A percentile compares a stretch with the other conserved stretches of the same genome.
These are phyloP conservation scores for Diarsia rubi DNA, from an alignment of 2,888 invertebrate species.

Conservation along the genomic window DNA sequence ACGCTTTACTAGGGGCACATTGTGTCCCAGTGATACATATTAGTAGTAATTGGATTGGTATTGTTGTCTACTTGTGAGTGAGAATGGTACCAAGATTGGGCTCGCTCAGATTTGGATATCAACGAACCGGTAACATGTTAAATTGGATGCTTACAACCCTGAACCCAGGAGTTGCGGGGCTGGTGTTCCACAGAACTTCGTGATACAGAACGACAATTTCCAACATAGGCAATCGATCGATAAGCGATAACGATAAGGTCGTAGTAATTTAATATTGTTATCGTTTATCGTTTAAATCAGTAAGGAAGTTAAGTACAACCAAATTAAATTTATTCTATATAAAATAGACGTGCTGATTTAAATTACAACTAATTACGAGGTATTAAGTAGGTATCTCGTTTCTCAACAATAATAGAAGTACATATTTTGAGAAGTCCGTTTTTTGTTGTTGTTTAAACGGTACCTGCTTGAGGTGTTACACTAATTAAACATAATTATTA, in stretches of 20 bases:
- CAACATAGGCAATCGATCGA: slow-evolving; percentile 38
- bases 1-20: background rate
- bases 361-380: slow-evolving; percentile 9
- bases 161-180: background rate
- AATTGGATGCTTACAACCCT: background rate
- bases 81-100: slow-evolving; percentile 28
- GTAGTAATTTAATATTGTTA: slow-evolving; percentile 42
- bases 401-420: slow-evolving; percentile 6
- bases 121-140: slow-evolving; percentile 19
- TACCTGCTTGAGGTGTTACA: slow-evolving; percentile 25
- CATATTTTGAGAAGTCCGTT: slow-evolving; percentile 9
- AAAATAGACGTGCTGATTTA: background rate
- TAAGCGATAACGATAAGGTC: slow-evolving; percentile 44
- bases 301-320: slow-evolving; percentile 17
- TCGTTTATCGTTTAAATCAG: slow-evolving; percentile 33
- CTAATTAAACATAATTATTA: slow-evolving; percentile 43
- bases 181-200: slow-evolving; percentile 15
- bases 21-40: slow-evolving; percentile 8
- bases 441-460: slow-evolving; percentile 52
- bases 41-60: slow-evolving; percentile 43
- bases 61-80: slow-evolving; percentile 39
- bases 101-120: slow-evolving; percentile 8
- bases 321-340: slow-evolving; percentile 8
- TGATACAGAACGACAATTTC: slow-evolving; percentile 22
- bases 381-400: slow-evolving; percentile 20